A percentile compares a stretch with the other conserved stretches of the same genome.
Evolutionary conservation across 2,888 invertebrate species (phyloP).

Genomic region (Nasonovia ribisnigri): DNA sequence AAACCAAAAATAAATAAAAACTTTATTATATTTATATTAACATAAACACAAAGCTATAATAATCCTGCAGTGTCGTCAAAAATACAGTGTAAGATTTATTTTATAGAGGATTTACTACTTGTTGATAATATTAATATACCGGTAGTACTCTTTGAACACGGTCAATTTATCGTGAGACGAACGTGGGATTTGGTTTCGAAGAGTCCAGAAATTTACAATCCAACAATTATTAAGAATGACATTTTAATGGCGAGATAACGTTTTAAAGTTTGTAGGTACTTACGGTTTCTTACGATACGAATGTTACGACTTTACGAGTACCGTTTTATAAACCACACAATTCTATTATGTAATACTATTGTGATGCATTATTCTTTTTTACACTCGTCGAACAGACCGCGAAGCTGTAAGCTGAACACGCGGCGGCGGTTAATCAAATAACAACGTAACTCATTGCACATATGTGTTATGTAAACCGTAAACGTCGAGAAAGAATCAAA

Average conservation of each 20-base stretch:
- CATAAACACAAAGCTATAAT: background rate
- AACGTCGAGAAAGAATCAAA: background rate
- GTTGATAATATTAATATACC: conserved; percentile 27
- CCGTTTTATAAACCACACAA: background rate
- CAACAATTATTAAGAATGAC: background rate
- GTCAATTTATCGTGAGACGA: background rate
- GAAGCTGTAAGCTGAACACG: background rate
- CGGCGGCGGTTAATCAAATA: background rate
- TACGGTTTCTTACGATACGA: background rate
- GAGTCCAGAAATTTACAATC: background rate
- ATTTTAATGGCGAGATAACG: background rate
- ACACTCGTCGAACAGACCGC: background rate
- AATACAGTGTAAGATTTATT: conserved; percentile 41
- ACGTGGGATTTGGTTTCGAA: background rate
- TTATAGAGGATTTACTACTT: conserved; percentile 5
- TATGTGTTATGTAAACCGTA: background rate
- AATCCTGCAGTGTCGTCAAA: background rate
- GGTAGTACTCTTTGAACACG: background rate
- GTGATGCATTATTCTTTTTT: background rate
- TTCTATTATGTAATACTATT: background rate
- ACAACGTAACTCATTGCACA: background rate
- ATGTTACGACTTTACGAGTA: background rate
- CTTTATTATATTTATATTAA: conserved; percentile 9
- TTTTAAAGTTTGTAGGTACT: background rate
- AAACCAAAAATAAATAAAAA: conserved; percentile 15